Evolutionary conservation across 2,888 invertebrate species (phyloP).

Genomic region (Ormyrus labotus): DNA sequence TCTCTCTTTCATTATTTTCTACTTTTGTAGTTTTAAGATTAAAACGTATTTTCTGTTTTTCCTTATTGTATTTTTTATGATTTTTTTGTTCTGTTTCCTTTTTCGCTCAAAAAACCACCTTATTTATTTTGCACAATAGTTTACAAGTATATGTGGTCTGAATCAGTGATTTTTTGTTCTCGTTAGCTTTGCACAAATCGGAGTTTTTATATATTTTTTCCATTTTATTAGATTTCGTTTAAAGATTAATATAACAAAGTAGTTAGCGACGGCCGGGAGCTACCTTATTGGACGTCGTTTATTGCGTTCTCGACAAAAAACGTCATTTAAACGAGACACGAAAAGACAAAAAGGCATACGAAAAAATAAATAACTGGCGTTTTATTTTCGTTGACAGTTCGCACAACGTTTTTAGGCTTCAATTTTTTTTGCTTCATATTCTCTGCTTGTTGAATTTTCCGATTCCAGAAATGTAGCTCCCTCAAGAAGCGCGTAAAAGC

Average conservation of each 20-base stretch:
- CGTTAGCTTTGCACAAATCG: constrained; percentile 64
- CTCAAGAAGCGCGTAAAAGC: constrained; percentile 55
- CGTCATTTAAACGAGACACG: neutral
- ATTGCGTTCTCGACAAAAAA: neutral
- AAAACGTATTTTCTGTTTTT: constrained; percentile 52
- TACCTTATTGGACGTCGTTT: constrained; percentile 34
- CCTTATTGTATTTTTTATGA: constrained; percentile 56
- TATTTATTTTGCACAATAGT: constrained; percentile 56
- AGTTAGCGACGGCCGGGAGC: constrained; percentile 58
- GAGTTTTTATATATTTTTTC: constrained; percentile 60
- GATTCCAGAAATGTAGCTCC: constrained; percentile 49
- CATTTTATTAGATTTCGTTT: constrained; percentile 51
- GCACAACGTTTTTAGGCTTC: too few relatives aligned
- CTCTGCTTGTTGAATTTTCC: constrained; percentile 1
- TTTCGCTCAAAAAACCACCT: constrained; percentile 49
- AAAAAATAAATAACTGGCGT: too few relatives aligned
- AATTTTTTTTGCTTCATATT: too few relatives aligned
- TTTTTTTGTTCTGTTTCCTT: constrained; percentile 47
- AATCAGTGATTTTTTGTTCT: constrained; percentile 57
- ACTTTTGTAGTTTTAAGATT: constrained; percentile 37
- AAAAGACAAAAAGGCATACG: neutral
- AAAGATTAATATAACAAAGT: constrained; percentile 68
- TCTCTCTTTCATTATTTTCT: constrained; percentile 41
- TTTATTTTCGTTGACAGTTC: too few relatives aligned
- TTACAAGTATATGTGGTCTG: constrained; percentile 55